These are phyloP conservation scores for Scaptomyza montana DNA, from an alignment of 1,140 invertebrate genomes.

Conservation along the genomic window DNA sequence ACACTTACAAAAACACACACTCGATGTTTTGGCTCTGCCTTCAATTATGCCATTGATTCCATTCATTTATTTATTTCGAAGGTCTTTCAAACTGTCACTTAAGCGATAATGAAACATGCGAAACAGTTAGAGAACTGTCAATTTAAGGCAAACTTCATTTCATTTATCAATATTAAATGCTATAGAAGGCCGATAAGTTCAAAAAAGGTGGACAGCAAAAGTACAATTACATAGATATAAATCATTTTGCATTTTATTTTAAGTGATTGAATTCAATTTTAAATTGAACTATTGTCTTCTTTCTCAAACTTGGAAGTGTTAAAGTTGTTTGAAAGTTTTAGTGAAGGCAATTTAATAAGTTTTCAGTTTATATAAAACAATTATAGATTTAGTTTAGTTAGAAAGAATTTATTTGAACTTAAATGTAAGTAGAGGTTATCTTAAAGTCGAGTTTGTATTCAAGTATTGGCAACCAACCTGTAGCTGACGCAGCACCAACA, in stretches of 20 bases:
- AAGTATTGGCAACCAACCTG: not conserved
- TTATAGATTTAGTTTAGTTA: no score
- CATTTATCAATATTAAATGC: not conserved
- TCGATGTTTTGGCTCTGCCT: no score
- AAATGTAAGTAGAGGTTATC: not conserved
- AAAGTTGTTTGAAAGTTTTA: no score
- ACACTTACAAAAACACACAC: not conserved
- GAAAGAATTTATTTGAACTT: no score
- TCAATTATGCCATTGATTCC: not conserved
- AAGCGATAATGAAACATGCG: constrained; percentile 24
- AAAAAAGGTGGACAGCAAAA: not conserved
- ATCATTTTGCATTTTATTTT: not conserved
- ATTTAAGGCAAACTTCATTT: not conserved
- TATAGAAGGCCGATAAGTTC: not conserved
- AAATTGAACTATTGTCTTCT: not conserved
- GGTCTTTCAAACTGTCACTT: constrained; percentile 59
- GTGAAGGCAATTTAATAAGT: no score
- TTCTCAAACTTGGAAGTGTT: not conserved
- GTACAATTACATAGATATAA: not conserved
- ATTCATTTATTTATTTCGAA: constrained; percentile 26
- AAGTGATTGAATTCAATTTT: not conserved
- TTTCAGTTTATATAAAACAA: no score
- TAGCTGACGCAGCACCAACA: not conserved
- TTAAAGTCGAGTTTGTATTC: not conserved
- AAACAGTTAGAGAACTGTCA: constrained; percentile 16